These are phyloP conservation scores for Rousettus leschenaultii DNA, from an alignment of 2,113 vertebrate species.

Conservation along the genomic window DNA sequence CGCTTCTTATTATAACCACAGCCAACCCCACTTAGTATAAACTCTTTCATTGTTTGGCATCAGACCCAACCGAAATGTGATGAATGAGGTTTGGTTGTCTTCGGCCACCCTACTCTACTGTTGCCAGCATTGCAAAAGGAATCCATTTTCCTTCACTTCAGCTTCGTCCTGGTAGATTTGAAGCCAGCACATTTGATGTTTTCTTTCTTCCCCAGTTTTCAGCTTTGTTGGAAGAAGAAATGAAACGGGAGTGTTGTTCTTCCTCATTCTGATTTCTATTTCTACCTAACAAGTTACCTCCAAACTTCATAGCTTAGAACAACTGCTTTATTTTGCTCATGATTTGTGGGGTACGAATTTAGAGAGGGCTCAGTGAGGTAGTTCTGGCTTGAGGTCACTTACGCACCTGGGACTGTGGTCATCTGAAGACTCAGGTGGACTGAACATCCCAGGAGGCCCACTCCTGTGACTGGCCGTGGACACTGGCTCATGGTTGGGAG, in stretches of 20 bases:
- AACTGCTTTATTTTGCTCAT: not conserved
- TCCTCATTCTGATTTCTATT: not conserved
- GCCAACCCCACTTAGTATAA: not conserved
- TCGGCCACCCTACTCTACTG: not conserved
- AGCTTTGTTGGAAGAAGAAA: not conserved
- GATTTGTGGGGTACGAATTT: not conserved
- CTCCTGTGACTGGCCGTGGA: too few species aligned
- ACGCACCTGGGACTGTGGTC: not conserved
- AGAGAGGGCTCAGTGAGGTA: not conserved
- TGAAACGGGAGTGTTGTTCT: not conserved
- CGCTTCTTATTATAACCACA: not conserved
- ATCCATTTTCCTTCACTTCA: not conserved
- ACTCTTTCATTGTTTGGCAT: not conserved
- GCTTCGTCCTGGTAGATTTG: not conserved
- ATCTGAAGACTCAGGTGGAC: not conserved
- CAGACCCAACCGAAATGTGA: not conserved
- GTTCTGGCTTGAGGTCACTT: not conserved
- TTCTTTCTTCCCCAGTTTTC: not conserved
- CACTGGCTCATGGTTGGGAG: not conserved
- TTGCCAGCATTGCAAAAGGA: not conserved
- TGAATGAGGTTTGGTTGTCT: not conserved
- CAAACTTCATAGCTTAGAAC: not conserved
- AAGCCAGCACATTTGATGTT: not conserved
- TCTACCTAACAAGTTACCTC: not conserved
- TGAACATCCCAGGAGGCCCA: rapidly evolving